phyloP scores from a whole-genome alignment of 2,888 invertebrate genomes.

The Acanthacorydalis orientalis region DNA sequence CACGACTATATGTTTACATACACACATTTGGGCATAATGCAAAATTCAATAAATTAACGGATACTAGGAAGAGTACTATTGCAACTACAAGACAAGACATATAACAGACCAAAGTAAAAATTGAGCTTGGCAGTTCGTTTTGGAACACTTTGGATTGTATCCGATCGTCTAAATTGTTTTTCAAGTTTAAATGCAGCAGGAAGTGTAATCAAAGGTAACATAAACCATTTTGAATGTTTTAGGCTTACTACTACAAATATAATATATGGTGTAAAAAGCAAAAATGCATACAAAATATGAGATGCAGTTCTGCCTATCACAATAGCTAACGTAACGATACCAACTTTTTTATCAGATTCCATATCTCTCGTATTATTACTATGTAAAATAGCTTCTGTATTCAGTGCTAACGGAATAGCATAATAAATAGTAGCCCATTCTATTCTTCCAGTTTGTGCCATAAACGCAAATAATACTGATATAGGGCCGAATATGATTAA shows the following conservation, averaged over 20 bases:
- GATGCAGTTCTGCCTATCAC: slow-evolving; percentile 81
- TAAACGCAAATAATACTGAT: slow-evolving; percentile 81
- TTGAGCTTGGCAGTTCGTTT: slow-evolving; percentile 80
- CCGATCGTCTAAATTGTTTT: slow-evolving; percentile 65
- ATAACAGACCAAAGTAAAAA: slow-evolving; percentile 78
- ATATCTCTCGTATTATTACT: slow-evolving; percentile 89
- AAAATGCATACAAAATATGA: slow-evolving; percentile 74
- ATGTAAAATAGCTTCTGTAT: slow-evolving; percentile 89
- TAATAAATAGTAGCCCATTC: slow-evolving; percentile 85
- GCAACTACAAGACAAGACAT: slow-evolving; percentile 67
- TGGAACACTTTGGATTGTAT: slow-evolving; percentile 67
- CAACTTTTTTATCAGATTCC: slow-evolving; percentile 73
- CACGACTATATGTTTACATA: too few species aligned
- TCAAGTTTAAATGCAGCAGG: slow-evolving; percentile 82
- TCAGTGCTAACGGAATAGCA: slow-evolving; percentile 82
- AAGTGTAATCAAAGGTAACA: slow-evolving; percentile 74
- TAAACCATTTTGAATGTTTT: slow-evolving; percentile 74
- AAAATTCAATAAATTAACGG: slow-evolving; percentile 11
- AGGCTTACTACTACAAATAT: slow-evolving; percentile 73
- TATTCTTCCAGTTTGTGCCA: slow-evolving; percentile 83
- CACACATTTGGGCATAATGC: too few species aligned
- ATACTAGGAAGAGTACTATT: slow-evolving; percentile 45
- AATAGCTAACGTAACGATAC: slow-evolving; percentile 90
- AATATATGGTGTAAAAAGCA: slow-evolving; percentile 82
- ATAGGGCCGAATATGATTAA: slow-evolving; percentile 88